phyloP scores from a whole-genome alignment of 2,113 vertebrate species.

The Gambusia holbrooki region DNA sequence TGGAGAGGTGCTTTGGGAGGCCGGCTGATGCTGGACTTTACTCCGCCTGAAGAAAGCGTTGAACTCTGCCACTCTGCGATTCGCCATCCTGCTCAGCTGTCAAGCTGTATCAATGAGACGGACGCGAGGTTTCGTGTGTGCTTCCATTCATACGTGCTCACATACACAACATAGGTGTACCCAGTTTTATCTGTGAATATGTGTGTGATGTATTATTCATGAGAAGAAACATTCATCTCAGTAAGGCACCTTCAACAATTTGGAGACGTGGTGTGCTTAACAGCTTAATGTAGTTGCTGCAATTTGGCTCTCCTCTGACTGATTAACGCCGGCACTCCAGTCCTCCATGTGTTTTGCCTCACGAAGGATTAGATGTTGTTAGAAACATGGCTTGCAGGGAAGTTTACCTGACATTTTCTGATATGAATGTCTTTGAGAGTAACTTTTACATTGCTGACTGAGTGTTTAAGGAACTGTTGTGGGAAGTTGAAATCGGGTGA shows the following conservation, averaged over 20 bases:
- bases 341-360: conserved; percentile 57
- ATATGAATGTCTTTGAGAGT: conserved; percentile 49
- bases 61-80: conserved; percentile 14
- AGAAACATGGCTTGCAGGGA: conserved; percentile 66
- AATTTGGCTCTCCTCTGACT: conserved; percentile 78
- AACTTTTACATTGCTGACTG: conserved; percentile 28
- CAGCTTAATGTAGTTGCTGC: conserved; percentile 79
- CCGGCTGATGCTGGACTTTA: conserved; percentile 39
- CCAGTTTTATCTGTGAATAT: conserved; percentile 37
- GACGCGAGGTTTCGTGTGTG: not conserved
- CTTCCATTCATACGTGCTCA: not conserved
- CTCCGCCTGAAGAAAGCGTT: conserved; percentile 18
- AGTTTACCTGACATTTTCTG: conserved; percentile 60
- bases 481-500: conserved; percentile 11
- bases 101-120: conserved; percentile 19
- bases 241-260: conserved; percentile 76
- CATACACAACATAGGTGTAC: conserved; percentile 35
- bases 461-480: conserved; percentile 25
- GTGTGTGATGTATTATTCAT: conserved; percentile 78
- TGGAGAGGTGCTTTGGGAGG: conserved; percentile 22
- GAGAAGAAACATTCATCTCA: conserved; percentile 61
- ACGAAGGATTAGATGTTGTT: conserved; percentile 56
- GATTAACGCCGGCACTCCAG: conserved; percentile 73
- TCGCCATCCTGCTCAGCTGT: conserved; percentile 42
- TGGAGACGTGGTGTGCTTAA: conserved; percentile 76